Percentiles rank a stretch among this genome's conserved stretches.
Conservation (phyloP, 2,113 vertebrate species). For the human region DNA sequence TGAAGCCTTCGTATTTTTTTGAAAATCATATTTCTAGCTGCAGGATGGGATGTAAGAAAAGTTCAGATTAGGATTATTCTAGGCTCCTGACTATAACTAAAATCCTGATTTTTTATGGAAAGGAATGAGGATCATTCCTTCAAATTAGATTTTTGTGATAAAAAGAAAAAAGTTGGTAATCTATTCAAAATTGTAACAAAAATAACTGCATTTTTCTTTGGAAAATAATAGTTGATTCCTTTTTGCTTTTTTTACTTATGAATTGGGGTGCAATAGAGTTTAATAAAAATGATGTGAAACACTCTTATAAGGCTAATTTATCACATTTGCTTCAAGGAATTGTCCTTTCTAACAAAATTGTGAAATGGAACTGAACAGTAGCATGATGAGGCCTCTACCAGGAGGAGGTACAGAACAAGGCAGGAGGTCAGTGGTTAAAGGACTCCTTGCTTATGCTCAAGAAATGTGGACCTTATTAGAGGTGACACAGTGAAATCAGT, state of each 20-base stretch:
- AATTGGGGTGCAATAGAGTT: not conserved
- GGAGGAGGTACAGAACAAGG: not conserved
- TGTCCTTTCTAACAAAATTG: not conserved
- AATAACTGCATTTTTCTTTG: slow-evolving; percentile 18
- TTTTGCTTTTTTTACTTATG: slow-evolving; percentile 7
- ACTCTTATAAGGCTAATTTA: not conserved
- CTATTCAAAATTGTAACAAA: not conserved
- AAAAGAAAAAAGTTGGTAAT: not conserved
- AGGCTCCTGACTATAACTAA: not conserved
- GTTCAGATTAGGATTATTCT: not conserved
- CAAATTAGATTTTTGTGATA: not conserved
- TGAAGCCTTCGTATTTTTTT: not conserved
- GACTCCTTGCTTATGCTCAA: not conserved
- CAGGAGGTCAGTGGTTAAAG: not conserved
- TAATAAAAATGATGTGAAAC: not conserved
- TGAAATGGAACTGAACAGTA: not conserved
- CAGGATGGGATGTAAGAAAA: not conserved
- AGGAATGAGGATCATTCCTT: not conserved
- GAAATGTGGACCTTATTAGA: not conserved
- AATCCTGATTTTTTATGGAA: not conserved
- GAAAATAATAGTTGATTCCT: not conserved
- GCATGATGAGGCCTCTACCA: not conserved
- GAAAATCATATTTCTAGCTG: not conserved
- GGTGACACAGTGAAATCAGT: not conserved
- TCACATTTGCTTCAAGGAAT: not conserved